Percentiles rank a stretch among this genome's conserved stretches.
These are phyloP conservation scores for Pelusios castaneus DNA, from an alignment of 2,113 vertebrate species.

Conservation along the genomic window DNA sequence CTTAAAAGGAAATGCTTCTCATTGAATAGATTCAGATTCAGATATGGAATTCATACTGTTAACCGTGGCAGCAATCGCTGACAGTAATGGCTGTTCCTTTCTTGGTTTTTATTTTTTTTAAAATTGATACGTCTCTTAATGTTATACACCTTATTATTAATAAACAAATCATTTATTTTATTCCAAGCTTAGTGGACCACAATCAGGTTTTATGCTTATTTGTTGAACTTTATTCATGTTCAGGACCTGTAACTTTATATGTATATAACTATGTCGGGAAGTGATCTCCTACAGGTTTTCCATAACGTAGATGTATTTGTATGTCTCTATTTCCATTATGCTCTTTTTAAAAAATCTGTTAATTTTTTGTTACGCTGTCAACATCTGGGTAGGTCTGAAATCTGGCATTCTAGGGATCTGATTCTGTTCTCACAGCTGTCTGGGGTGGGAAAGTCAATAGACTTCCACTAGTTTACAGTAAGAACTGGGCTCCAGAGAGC, in stretches of 20 bases:
- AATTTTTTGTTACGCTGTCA: background rate
- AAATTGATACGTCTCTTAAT: background rate
- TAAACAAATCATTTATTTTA: background rate
- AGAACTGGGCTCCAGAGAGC: background rate
- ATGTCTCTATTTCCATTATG: background rate
- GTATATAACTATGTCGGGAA: background rate
- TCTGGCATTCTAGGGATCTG: background rate
- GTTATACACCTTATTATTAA: background rate
- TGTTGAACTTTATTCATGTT: background rate
- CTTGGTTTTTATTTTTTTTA: background rate
- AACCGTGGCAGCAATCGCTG: background rate
- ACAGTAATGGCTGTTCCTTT: background rate
- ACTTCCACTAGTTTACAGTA: background rate
- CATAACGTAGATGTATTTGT: background rate
- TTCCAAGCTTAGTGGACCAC: background rate
- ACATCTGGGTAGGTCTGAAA: background rate
- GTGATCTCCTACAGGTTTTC: background rate
- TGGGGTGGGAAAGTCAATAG: background rate
- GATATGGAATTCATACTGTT: background rate
- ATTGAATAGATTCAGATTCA: background rate
- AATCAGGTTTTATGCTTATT: background rate
- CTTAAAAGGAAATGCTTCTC: background rate
- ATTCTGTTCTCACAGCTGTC: background rate
- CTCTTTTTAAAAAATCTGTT: background rate
- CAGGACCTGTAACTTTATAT: background rate